Conservation (phyloP, 1,140 invertebrate species). For the Parapsyche elsis region DNA sequence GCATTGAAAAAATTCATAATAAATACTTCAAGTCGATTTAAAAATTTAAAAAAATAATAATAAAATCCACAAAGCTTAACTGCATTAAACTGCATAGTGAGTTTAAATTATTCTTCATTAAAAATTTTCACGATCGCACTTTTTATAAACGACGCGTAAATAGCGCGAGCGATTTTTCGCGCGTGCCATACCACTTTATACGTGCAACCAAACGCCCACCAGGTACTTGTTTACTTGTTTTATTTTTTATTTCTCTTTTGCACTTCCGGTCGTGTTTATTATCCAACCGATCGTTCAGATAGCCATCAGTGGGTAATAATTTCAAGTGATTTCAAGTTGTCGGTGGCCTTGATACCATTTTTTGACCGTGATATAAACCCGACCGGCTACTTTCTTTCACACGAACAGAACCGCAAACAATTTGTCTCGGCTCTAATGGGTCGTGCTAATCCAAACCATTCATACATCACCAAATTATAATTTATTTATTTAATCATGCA, state of each 20-base stretch:
- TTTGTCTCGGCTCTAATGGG: slow-evolving; percentile 20
- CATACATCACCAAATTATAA: not conserved
- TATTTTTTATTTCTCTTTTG: not conserved
- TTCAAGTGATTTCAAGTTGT: slow-evolving; percentile 29
- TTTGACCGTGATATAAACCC: slow-evolving; percentile 50
- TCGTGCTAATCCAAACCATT: not conserved
- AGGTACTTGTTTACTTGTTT: not conserved
- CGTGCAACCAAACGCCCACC: not conserved
- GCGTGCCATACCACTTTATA: too few species aligned
- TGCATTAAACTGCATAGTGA: too few species aligned
- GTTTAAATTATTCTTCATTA: too few species aligned
- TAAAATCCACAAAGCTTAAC: too few species aligned
- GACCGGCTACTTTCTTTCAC: slow-evolving; percentile 52
- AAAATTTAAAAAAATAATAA: too few species aligned
- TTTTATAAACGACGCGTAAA: too few species aligned
- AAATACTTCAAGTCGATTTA: too few species aligned
- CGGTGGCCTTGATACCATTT: slow-evolving; percentile 54
- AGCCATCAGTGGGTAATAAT: slow-evolving; percentile 2
- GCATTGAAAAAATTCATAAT: too few species aligned
- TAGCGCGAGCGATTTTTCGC: too few species aligned
- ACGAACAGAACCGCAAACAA: not conserved
- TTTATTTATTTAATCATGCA: too few species aligned
- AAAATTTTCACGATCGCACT: too few species aligned
- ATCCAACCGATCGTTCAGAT: slow-evolving; percentile 4
- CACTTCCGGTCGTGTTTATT: not conserved